Percentiles rank a stretch among this genome's conserved stretches.
Evolutionary conservation across 1,140 invertebrate species (phyloP).

Genomic region (Bombus superbus): DNA sequence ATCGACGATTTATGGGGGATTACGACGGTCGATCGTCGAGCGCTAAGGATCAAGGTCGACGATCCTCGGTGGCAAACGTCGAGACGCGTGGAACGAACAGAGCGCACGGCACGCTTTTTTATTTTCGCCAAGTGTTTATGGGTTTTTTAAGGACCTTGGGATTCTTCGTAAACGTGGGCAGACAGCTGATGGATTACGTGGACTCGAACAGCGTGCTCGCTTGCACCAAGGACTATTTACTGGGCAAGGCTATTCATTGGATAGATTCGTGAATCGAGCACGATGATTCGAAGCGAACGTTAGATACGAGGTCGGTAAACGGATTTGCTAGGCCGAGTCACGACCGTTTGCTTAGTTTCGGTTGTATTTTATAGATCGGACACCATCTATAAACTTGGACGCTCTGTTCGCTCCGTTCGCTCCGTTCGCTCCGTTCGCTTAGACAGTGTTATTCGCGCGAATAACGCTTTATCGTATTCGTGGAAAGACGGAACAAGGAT

Average conservation of each 20-base stretch:
- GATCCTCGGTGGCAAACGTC: not conserved
- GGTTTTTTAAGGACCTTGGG: slow-evolving; percentile 8
- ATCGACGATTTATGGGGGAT: slow-evolving; percentile 36
- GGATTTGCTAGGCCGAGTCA: not conserved
- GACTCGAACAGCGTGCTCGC: slow-evolving; percentile 40
- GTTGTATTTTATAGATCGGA: not conserved
- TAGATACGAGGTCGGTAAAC: not conserved
- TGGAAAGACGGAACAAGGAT: too few relatives aligned
- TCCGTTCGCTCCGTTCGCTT: too few relatives aligned
- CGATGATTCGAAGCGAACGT: not conserved
- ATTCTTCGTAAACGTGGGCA: slow-evolving; percentile 40
- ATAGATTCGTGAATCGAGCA: slow-evolving; percentile 27
- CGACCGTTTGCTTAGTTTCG: not conserved
- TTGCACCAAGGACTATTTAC: slow-evolving; percentile 62
- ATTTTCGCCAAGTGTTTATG: slow-evolving; percentile 1
- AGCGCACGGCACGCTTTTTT: not conserved
- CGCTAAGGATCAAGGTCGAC: slow-evolving; percentile 25
- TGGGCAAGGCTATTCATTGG: slow-evolving; percentile 49
- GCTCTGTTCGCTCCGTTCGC: too few relatives aligned
- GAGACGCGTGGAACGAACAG: slow-evolving; percentile 6
- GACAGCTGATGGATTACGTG: slow-evolving; percentile 41
- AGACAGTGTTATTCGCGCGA: not conserved
- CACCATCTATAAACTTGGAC: not conserved
- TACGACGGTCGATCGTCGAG: not conserved
- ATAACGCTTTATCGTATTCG: not conserved